A percentile compares a stretch with the other conserved stretches of the same genome.
phyloP scores from a whole-genome alignment of 2,888 invertebrate species.

The Callyntrura sp. region DNA sequence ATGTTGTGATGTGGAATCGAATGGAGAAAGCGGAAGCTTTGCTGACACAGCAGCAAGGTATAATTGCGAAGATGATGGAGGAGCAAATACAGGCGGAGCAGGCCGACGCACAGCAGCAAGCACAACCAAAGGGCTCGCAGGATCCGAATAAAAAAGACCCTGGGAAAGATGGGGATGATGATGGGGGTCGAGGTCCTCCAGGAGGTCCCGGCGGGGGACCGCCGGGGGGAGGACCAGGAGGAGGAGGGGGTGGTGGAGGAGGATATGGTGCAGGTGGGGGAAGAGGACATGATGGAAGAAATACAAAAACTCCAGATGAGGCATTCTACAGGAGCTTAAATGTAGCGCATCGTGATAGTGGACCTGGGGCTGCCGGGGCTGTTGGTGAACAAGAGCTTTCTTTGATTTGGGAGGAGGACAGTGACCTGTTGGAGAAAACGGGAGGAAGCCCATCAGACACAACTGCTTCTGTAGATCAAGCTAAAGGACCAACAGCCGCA shows the following conservation, averaged over 20 bases:
- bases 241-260: constrained; percentile 52
- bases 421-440: constrained; percentile 86
- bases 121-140: constrained; percentile 84
- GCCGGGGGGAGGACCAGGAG: constrained; percentile 51
- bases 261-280: constrained; percentile 54
- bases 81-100: constrained; percentile 80
- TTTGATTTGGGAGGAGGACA: constrained; percentile 93
- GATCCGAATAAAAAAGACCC: constrained; percentile 83
- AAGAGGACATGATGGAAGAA: constrained; percentile 69
- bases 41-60: constrained; percentile 95
- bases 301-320: constrained; percentile 89
- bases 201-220: constrained; percentile 58
- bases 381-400: constrained; percentile 89
- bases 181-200: constrained; percentile 6
- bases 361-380: constrained; percentile 51
- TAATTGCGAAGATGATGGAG: constrained; percentile 94
- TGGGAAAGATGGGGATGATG: constrained; percentile 54
- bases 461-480: constrained; percentile 85
- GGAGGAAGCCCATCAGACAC: constrained; percentile 83
- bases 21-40: constrained; percentile 95
- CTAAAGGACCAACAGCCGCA: constrained; percentile 63
- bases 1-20: constrained; percentile 97
- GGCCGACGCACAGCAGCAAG: constrained; percentile 85
- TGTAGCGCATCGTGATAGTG: constrained; percentile 91
- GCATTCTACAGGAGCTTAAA: constrained; percentile 95